Evolutionary conservation across 2,888 invertebrate genomes (phyloP).

Genomic region (Hermaeophaga mercurialis): DNA sequence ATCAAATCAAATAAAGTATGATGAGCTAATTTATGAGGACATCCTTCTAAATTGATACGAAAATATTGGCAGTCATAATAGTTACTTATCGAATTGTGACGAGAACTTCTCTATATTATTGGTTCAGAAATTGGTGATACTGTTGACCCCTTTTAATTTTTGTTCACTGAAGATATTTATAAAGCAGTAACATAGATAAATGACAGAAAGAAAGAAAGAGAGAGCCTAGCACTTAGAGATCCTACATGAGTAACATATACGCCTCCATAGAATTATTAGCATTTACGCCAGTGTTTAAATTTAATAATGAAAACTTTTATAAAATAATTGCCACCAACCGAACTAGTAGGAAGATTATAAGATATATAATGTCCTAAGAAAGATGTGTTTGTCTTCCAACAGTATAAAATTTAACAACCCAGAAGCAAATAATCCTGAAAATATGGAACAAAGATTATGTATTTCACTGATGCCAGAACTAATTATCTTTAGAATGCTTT

Average conservation of each 20-base stretch:
- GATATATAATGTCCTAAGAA: constrained; percentile 20
- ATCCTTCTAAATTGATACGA: too few species aligned
- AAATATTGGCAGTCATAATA: too few species aligned
- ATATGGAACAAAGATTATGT: constrained; percentile 25
- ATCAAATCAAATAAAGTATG: too few species aligned
- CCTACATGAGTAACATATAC: constrained; percentile 11
- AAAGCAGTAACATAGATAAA: too few species aligned
- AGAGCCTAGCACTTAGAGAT: too few species aligned
- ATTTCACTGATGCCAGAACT: constrained; percentile 26
- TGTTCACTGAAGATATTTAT: too few species aligned
- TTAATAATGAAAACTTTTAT: constrained; percentile 22
- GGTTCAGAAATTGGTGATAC: too few species aligned
- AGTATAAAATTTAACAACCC: constrained; percentile 29
- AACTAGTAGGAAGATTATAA: constrained; percentile 22
- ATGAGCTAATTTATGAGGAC: too few species aligned
- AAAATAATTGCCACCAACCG: constrained; percentile 19
- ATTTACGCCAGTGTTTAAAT: constrained; percentile 22
- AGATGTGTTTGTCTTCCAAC: constrained; percentile 21
- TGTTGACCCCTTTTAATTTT: too few species aligned
- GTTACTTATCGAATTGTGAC: too few species aligned
- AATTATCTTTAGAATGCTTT: constrained; percentile 26
- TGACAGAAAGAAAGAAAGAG: too few species aligned
- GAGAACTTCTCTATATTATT: too few species aligned
- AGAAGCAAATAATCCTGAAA: constrained; percentile 19
- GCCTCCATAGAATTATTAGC: constrained; percentile 15